Evolutionary conservation across 2,797 vertebrate species (phyloP).

Genomic region (Buceros bicornis): DNA sequence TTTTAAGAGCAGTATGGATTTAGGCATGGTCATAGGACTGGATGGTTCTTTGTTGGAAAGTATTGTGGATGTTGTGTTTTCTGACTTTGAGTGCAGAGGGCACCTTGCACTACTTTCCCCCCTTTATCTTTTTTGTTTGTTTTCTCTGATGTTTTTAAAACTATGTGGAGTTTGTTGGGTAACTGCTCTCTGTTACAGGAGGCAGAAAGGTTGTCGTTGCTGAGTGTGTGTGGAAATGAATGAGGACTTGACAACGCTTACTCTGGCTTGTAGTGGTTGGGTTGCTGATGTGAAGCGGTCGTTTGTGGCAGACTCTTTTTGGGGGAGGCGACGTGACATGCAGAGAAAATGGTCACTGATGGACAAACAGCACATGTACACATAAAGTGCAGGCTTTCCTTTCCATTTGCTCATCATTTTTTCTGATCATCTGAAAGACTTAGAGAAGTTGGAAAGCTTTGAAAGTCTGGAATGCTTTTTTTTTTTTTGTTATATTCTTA

Average conservation of each 20-base stretch:
- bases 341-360: neutral
- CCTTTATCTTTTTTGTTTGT: neutral
- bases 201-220: neutral
- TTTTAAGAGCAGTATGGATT: neutral
- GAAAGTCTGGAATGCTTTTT: neutral
- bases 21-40: neutral
- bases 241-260: neutral
- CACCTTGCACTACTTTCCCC: neutral
- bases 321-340: neutral
- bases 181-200: neutral
- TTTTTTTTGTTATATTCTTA: neutral
- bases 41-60: neutral
- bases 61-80: neutral
- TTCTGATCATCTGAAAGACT: neutral
- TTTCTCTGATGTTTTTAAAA: neutral
- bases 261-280: neutral
- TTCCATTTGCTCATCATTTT: neutral
- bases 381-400: neutral
- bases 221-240: neutral
- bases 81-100: neutral
- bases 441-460: neutral
- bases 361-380: neutral
- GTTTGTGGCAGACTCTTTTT: neutral
- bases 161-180: neutral
- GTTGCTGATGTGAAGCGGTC: neutral